Base-by-base conservation (phyloP, 2,888 invertebrate genomes). In the Parnassius mnemosyne region DNA sequence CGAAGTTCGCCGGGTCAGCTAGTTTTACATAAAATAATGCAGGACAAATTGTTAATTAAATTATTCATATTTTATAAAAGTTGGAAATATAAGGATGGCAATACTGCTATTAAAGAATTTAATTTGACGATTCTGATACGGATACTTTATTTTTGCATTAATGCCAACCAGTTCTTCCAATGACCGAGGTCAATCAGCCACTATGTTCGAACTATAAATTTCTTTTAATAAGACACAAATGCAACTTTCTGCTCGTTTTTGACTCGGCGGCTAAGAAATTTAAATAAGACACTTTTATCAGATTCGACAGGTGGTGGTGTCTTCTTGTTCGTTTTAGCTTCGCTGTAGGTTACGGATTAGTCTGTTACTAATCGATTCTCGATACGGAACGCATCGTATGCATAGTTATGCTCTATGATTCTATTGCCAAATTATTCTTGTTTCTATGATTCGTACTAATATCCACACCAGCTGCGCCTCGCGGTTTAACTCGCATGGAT, bases 161-260 rank as follows among this genome's bases (percentile, higher is more conserved):
- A 76, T 78, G 69, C 76, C 76, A 82, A 80, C 83, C 80, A 76
- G 83, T 83, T 85, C 86, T 84, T 81, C 79, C 81, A 80, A 72
- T 88, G 87, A 84, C 86, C 86, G 84, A 85, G 90, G 89, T 90
- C 91, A 89, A 89, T 90, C 89, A 89, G 87, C 78, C 77, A 84
- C 85, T 84, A 88, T 87, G 84, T 79, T 77, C 86, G 78, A 85
- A 84, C 90, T 89, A 91, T 91, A 91, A 90, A 91, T 91, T 91
- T 90, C 83, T 85, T 90, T 91, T 91, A 91, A 91, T 91, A 90
- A 90, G 91, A 91, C 91, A 91, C 90, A 91, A 91, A 89, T 87
- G 77, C 82, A 77, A 78, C 83, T 80, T 84, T 82, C 72, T 86
- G 83, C 78, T 89, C 81, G 81, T 90, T 90, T 91, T 88, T 85